A percentile compares a stretch with the other conserved stretches of the same genome.
Conservation (phyloP, 1,140 invertebrate species). For the Papilio polytes region DNA sequence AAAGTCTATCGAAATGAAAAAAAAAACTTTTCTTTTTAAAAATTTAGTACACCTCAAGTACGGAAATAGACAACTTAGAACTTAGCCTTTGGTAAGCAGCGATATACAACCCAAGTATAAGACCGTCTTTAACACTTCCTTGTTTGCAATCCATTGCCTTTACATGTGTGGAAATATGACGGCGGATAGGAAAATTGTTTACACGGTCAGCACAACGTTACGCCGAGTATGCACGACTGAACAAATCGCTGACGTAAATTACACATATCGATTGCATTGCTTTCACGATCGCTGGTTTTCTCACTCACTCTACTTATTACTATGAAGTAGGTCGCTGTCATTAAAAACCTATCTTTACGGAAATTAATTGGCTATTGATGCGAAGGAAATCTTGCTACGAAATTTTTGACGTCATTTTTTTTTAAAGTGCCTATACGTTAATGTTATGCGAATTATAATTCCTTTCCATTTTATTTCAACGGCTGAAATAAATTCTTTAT, state of each 20-base stretch:
- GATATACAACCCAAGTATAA: neutral
- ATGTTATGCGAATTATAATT: too few relatives aligned
- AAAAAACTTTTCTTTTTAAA: too few relatives aligned
- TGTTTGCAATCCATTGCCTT: constrained; percentile 10
- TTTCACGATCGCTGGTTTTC: constrained; percentile 48
- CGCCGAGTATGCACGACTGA: constrained; percentile 60
- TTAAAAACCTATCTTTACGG: constrained; percentile 29
- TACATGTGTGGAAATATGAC: constrained; percentile 24
- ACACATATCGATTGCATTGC: constrained; percentile 70
- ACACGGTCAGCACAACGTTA: constrained; percentile 38
- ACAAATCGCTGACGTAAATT: constrained; percentile 67
- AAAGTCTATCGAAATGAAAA: too few relatives aligned
- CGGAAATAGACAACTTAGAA: neutral
- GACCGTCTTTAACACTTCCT: constrained; percentile 4
- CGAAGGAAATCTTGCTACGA: neutral
- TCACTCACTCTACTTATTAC: constrained; percentile 37
- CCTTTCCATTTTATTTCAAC: too few relatives aligned
- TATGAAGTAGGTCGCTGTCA: constrained; percentile 39
- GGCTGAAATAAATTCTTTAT: neutral
- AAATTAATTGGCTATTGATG: constrained; percentile 26
- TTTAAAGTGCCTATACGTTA: too few relatives aligned
- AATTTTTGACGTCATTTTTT: too few relatives aligned
- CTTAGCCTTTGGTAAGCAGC: neutral
- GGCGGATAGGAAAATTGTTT: constrained; percentile 32
- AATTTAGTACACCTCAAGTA: too few relatives aligned